These are phyloP conservation scores for Rutilus rutilus DNA, from an alignment of 2,113 vertebrate genomes.

Conservation along the genomic window DNA sequence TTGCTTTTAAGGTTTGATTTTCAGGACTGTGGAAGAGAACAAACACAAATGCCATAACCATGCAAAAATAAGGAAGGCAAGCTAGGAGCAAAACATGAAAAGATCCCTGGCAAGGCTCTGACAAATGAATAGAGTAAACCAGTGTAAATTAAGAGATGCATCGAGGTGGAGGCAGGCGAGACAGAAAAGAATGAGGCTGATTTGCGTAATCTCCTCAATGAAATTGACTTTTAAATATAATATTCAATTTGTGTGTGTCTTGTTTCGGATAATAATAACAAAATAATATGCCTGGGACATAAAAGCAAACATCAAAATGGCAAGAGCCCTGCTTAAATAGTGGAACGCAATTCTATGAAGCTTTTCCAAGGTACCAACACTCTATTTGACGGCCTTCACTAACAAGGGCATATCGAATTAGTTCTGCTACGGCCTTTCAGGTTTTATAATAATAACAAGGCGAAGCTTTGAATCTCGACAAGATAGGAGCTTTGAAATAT, in stretches of 20 bases:
- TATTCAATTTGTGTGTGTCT: slow-evolving; percentile 77
- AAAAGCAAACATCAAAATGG: slow-evolving; percentile 78
- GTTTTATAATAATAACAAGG: slow-evolving; percentile 61
- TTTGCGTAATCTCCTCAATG: slow-evolving; percentile 80
- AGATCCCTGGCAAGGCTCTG: slow-evolving; percentile 64
- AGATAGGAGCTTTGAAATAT: slow-evolving; percentile 44
- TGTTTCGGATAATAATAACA: slow-evolving; percentile 77
- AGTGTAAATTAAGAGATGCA: slow-evolving; percentile 78
- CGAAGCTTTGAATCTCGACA: slow-evolving; percentile 59
- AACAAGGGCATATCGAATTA: slow-evolving; percentile 70
- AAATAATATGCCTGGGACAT: slow-evolving; percentile 79
- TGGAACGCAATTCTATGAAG: slow-evolving; percentile 59
- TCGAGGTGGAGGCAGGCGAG: slow-evolving; percentile 71
- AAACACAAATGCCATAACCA: slow-evolving; percentile 68
- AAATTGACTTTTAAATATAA: slow-evolving; percentile 83
- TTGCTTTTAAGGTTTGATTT: slow-evolving; percentile 74
- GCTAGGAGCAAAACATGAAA: slow-evolving; percentile 66
- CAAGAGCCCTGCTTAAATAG: slow-evolving; percentile 61
- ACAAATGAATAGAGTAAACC: slow-evolving; percentile 80
- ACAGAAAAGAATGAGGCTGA: slow-evolving; percentile 70
- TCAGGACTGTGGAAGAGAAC: slow-evolving; percentile 56
- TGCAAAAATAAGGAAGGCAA: slow-evolving; percentile 73
- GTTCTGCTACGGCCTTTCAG: slow-evolving; percentile 66
- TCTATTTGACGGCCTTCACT: slow-evolving; percentile 66
- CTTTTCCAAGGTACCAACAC: slow-evolving; percentile 70